Conservation (phyloP, 2,888 invertebrate species). For the Actias luna region DNA sequence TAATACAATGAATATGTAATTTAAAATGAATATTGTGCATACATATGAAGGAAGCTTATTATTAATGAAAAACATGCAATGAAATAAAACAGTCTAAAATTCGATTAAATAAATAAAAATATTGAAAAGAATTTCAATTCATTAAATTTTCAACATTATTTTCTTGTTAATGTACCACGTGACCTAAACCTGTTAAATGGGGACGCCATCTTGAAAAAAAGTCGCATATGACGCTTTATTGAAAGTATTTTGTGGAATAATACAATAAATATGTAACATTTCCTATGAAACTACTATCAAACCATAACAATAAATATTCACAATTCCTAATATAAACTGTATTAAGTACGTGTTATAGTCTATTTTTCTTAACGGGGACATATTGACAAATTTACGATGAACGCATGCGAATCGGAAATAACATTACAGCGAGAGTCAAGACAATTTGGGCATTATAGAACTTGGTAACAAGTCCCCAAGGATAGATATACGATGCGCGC, state of each 20-base stretch:
- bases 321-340: conserved; percentile 2
- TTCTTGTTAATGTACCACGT: no score
- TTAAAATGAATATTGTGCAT: no score
- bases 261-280: not conserved
- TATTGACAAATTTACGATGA: conserved; percentile 7
- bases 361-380: not conserved
- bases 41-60: no score
- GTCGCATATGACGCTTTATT: not conserved
- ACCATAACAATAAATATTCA: not conserved
- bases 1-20: not conserved
- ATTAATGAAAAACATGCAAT: no score
- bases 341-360: not conserved
- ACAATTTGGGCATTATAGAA: conserved; percentile 24
- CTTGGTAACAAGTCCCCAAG: conserved; percentile 48
- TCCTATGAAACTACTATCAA: not conserved
- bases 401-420: not conserved
- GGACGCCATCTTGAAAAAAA: no score
- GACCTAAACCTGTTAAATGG: no score
- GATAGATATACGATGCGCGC: conserved; percentile 61
- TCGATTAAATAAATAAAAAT: no score
- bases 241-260: not conserved
- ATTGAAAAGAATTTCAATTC: no score
- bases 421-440: conserved; percentile 18
- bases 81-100: no score
- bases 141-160: no score